These are phyloP conservation scores for Pongo abelii DNA, from an alignment of 2,113 vertebrate genomes.

Conservation along the genomic window DNA sequence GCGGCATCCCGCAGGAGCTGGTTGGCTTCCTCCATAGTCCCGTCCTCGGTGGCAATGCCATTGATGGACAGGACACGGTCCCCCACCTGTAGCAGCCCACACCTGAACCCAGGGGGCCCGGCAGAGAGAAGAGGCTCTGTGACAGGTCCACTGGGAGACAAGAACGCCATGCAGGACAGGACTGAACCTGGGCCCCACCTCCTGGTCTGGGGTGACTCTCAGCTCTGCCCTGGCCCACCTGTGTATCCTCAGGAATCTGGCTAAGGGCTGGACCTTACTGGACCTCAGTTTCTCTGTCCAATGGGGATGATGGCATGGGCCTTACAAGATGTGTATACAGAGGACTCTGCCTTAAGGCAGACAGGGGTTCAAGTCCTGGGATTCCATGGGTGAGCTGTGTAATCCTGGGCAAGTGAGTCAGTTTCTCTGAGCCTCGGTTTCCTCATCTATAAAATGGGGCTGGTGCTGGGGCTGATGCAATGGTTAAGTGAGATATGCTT, in stretches of 20 bases:
- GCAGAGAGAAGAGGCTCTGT: background rate
- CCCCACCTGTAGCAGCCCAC: constrained; percentile 95
- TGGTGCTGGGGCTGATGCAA: no score
- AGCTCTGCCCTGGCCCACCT: rapidly evolving
- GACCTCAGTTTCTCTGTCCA: background rate
- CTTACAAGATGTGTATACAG: rapidly evolving
- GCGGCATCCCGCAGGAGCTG: constrained; percentile 96
- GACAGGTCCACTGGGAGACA: background rate
- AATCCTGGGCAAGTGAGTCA: background rate
- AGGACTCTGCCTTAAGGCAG: background rate
- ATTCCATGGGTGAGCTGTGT: background rate
- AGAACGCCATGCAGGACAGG: rapidly evolving
- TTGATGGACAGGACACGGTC: constrained; percentile 96
- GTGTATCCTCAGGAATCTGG: background rate
- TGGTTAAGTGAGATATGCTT: rapidly evolving
- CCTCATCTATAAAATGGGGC: background rate
- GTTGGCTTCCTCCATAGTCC: constrained; percentile 97
- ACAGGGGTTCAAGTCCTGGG: background rate
- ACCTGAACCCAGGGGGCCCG: constrained; percentile 82
- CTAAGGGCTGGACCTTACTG: background rate
- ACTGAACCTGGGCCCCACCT: background rate
- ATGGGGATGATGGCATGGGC: background rate
- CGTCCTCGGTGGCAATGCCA: constrained; percentile 94
- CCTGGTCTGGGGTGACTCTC: background rate
- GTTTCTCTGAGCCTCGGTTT: background rate